These are phyloP conservation scores for Heterodera filipjevi DNA, from an alignment of 2,888 invertebrate genomes.

Conservation along the genomic window DNA sequence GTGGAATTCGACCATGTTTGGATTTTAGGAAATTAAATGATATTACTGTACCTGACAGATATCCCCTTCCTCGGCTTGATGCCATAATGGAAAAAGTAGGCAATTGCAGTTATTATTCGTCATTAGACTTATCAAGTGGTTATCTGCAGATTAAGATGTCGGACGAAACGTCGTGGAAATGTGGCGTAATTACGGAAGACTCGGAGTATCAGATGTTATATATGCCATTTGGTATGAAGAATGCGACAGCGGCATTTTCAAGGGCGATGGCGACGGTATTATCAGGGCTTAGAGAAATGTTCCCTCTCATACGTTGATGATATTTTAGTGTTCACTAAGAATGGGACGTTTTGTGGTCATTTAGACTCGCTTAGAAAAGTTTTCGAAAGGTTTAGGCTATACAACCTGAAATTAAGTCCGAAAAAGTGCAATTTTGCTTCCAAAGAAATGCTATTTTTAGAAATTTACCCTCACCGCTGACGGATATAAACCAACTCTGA, in stretches of 20 bases:
- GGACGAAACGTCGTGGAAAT: slow-evolving; percentile 27
- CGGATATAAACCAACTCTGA: slow-evolving; percentile 11
- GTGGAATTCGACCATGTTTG: slow-evolving; percentile 41
- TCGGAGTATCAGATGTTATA: slow-evolving; percentile 32
- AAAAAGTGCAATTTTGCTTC: slow-evolving; percentile 26
- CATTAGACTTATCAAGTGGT: slow-evolving; percentile 26
- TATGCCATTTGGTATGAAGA: slow-evolving; percentile 35
- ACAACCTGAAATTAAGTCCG: slow-evolving; percentile 8
- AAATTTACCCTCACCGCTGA: slow-evolving; percentile 6
- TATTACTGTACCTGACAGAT: slow-evolving; percentile 41
- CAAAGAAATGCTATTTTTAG: slow-evolving; percentile 16
- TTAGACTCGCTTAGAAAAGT: neutral
- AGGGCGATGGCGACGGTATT: slow-evolving; percentile 27
- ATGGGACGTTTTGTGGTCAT: neutral
- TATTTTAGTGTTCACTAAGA: slow-evolving; percentile 10
- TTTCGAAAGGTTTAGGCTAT: slow-evolving; percentile 8
- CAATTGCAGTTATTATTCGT: slow-evolving; percentile 15
- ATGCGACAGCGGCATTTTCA: slow-evolving; percentile 31
- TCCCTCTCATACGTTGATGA: slow-evolving; percentile 29
- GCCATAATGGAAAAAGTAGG: slow-evolving; percentile 28
- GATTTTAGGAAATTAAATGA: slow-evolving; percentile 45
- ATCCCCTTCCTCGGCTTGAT: slow-evolving; percentile 24
- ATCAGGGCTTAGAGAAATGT: slow-evolving; percentile 8
- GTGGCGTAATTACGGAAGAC: slow-evolving; percentile 33
- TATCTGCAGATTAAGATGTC: slow-evolving; percentile 25